Percentiles rank a stretch among this genome's conserved stretches.
These are phyloP conservation scores for Sebastes nivosus DNA, from an alignment of 2,797 vertebrate species.

Conservation along the genomic window DNA sequence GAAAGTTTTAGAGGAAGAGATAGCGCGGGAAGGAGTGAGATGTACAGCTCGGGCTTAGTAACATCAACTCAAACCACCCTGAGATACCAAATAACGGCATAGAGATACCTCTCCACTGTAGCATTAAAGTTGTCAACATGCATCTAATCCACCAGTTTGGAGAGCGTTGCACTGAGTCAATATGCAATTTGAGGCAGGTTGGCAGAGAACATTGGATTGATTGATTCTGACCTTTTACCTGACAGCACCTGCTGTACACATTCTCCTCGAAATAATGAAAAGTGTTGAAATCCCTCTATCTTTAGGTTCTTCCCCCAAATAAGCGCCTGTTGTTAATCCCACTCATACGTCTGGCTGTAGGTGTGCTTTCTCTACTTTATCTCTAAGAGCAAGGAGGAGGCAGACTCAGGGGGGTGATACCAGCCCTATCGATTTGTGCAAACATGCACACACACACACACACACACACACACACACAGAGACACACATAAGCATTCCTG, in stretches of 20 bases:
- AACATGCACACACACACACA: slow-evolving; percentile 34
- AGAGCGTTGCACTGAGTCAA: slow-evolving; percentile 67
- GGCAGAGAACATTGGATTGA: slow-evolving; percentile 74
- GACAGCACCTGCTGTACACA: slow-evolving; percentile 69
- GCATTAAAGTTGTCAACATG: slow-evolving; percentile 65
- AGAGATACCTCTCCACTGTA: slow-evolving; percentile 34
- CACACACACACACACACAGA: slow-evolving; percentile 8
- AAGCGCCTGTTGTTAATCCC: slow-evolving; percentile 73
- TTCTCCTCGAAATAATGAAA: slow-evolving; percentile 74
- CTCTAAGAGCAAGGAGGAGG: slow-evolving; percentile 51
- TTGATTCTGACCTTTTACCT: slow-evolving; percentile 80
- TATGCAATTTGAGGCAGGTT: slow-evolving; percentile 76
- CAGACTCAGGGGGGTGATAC: slow-evolving; percentile 61
- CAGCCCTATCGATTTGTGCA: slow-evolving; percentile 67
- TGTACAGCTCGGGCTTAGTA: slow-evolving; percentile 35
- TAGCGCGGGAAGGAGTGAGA: slow-evolving; percentile 9
- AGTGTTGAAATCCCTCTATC: slow-evolving; percentile 74
- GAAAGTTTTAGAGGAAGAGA: slow-evolving; percentile 35
- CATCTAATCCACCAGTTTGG: slow-evolving; percentile 63
- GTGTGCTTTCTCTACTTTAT: slow-evolving; percentile 68
- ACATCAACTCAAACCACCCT: slow-evolving; percentile 30
- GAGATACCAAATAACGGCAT: slow-evolving; percentile 22
- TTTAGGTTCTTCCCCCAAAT: slow-evolving; percentile 70
- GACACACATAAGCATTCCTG: neutral
- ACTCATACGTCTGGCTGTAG: slow-evolving; percentile 69